phyloP scores from a whole-genome alignment of 2,797 vertebrate species.

The Phataginus tricuspis region DNA sequence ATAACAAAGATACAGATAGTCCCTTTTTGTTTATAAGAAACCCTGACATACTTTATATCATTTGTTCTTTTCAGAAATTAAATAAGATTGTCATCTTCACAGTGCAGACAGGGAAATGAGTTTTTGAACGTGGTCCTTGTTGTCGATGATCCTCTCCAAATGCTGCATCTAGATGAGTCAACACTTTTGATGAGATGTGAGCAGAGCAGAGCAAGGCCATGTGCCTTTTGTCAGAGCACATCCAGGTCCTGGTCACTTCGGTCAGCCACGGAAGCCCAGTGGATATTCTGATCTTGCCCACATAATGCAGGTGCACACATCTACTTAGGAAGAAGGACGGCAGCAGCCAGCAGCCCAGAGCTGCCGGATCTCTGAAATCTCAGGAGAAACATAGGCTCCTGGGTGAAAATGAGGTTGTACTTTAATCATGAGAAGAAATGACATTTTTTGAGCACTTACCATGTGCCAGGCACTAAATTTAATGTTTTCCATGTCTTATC shows the following conservation, averaged over 20 bases:
- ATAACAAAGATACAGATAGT: background rate
- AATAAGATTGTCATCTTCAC: background rate
- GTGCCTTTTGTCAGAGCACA: background rate
- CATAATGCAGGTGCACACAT: background rate
- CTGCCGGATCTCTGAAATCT: background rate
- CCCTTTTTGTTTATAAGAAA: background rate
- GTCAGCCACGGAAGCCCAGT: background rate
- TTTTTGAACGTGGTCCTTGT: background rate
- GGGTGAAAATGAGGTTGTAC: background rate
- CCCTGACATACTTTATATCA: background rate
- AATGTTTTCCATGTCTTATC: background rate
- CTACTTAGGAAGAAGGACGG: background rate
- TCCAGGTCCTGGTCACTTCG: background rate
- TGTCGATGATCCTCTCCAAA: background rate
- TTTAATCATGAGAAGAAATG: background rate
- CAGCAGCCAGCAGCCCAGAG: background rate
- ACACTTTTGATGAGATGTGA: background rate
- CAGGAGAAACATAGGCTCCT: background rate
- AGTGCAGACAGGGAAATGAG: background rate
- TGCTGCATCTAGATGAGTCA: background rate
- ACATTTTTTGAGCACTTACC: background rate
- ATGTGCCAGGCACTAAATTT: background rate
- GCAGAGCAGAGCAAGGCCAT: background rate
- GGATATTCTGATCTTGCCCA: background rate
- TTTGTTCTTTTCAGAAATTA: slow-evolving; percentile 12